These are phyloP conservation scores for Amphiprion clarkii DNA, from an alignment of 2,797 vertebrate species.

Conservation along the genomic window DNA sequence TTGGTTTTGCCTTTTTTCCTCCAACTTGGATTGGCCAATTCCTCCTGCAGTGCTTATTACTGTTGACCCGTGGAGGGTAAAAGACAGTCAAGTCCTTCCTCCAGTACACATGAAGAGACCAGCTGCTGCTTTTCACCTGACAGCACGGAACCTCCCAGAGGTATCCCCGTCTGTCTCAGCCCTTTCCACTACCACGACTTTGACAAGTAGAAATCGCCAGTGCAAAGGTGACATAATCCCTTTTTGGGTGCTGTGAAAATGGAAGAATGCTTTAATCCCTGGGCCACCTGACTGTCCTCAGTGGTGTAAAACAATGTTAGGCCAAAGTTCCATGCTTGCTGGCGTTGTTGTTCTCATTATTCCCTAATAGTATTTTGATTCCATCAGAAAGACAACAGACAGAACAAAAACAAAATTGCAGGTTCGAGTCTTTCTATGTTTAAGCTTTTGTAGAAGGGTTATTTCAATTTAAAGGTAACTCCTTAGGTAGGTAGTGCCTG, in stretches of 20 bases:
- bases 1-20: conserved; percentile 2
- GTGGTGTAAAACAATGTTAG: conserved; percentile 2
- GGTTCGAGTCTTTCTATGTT: too few relatives aligned
- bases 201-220: conserved; percentile 13
- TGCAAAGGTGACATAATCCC: conserved; percentile 22
- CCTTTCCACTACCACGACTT: neutral
- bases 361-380: neutral
- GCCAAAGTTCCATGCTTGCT: neutral
- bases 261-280: neutral
- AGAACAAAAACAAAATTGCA: neutral
- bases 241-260: conserved; percentile 10
- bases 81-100: conserved; percentile 30
- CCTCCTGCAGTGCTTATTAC: conserved; percentile 17
- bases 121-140: conserved; percentile 36
- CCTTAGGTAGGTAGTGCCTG: too few relatives aligned
- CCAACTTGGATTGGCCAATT: conserved; percentile 14
- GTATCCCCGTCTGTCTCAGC: conserved; percentile 2
- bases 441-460: neutral
- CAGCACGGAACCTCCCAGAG: conserved; percentile 5
- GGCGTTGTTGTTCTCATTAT: neutral
- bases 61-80: conserved; percentile 40
- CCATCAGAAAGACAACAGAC: neutral
- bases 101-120: conserved; percentile 15
- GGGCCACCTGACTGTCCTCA: neutral
- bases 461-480: neutral